Percentiles rank a stretch among this genome's conserved stretches.
These are phyloP conservation scores for Schlechtendalia chinensis DNA, from an alignment of 1,140 invertebrate genomes.

Conservation along the genomic window DNA sequence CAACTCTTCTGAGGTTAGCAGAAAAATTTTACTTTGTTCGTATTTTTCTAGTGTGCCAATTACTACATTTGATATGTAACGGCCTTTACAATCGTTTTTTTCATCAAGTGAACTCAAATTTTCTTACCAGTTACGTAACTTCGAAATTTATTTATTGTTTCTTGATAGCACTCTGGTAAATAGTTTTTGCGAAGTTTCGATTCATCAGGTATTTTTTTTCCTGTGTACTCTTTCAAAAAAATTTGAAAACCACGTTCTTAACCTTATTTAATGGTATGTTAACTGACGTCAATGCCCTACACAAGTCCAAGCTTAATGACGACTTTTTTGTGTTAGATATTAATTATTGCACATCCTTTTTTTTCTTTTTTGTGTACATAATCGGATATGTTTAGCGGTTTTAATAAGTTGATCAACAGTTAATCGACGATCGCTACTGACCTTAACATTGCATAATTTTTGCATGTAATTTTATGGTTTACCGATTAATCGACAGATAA, in stretches of 20 bases:
- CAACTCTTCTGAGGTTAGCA: no score
- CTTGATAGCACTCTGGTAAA: not conserved
- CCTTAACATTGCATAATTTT: not conserved
- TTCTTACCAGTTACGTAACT: not conserved
- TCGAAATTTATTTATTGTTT: slow-evolving; percentile 1
- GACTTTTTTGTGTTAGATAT: not conserved
- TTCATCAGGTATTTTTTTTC: no score
- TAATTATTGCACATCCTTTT: not conserved
- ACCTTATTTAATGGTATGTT: not conserved
- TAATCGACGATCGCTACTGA: not conserved
- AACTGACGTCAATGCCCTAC: not conserved
- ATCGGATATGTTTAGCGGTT: not conserved
- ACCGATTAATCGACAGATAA: not conserved
- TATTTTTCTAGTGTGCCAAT: no score
- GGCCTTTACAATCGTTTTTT: not conserved
- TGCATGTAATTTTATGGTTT: not conserved
- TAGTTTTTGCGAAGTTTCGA: no score
- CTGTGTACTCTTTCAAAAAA: not conserved
- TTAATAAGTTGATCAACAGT: not conserved
- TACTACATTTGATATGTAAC: no score
- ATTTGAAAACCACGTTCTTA: not conserved
- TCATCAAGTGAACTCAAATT: slow-evolving; percentile 10
- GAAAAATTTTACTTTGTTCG: no score
- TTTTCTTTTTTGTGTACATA: not conserved
- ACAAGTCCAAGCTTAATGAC: not conserved